Conservation (phyloP, 2,888 invertebrate genomes). For the Epinotia demarniana region DNA sequence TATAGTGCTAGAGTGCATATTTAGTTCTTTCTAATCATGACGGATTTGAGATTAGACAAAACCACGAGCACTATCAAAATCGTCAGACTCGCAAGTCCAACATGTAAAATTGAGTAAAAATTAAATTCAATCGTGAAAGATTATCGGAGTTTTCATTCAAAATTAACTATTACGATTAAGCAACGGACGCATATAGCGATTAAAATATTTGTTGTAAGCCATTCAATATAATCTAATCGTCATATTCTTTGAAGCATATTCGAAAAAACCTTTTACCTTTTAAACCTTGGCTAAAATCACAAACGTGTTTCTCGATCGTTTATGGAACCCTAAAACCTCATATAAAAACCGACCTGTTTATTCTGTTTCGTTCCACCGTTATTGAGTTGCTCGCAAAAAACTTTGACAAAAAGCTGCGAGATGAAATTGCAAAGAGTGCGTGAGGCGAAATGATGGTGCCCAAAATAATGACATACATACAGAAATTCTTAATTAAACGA, state of each 20-base stretch:
- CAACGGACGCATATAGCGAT: too few relatives aligned
- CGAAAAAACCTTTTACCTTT: not conserved
- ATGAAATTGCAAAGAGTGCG: conserved; percentile 57
- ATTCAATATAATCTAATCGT: not conserved
- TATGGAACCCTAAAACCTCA: conserved; percentile 59
- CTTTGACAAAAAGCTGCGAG: conserved; percentile 53
- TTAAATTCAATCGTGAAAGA: not conserved
- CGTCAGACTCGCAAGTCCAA: not conserved
- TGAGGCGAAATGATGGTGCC: conserved; percentile 48
- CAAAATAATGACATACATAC: conserved; percentile 33
- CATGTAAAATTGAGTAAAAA: not conserved
- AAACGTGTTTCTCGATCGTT: not conserved
- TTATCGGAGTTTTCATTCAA: too few relatives aligned
- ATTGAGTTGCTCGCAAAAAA: conserved; percentile 56
- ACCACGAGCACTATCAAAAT: not conserved
- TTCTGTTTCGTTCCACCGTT: conserved; percentile 64
- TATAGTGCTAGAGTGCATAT: too few relatives aligned
- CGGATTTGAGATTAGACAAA: not conserved
- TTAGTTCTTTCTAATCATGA: too few relatives aligned
- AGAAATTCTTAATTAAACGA: conserved; percentile 25
- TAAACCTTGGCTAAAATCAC: conserved; percentile 6
- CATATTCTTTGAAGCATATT: too few relatives aligned
- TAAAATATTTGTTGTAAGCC: too few relatives aligned
- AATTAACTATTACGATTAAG: too few relatives aligned
- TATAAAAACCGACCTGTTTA: conserved; percentile 68